Evolutionary conservation across 2,888 invertebrate species (phyloP), one percentile per base, ranked within the genome.

Genomic region (Coelopa pilipes): DNA sequence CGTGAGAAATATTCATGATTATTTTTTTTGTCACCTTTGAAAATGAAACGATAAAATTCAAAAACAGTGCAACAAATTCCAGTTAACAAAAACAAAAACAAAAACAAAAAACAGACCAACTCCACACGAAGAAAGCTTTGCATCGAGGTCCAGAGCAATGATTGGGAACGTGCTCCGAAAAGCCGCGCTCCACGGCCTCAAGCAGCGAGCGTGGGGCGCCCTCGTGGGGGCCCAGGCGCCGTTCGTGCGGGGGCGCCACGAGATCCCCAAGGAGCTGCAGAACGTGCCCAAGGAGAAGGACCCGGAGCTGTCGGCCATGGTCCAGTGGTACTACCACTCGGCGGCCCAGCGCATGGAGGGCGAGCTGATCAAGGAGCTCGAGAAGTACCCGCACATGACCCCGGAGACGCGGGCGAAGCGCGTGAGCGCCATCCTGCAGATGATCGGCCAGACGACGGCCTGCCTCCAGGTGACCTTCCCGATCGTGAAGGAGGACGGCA

Each of bases 391-490:
- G 0, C 80, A 83, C 45, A 77, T 84, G 75, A 79, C 81, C 46
- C 74, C 78, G 0, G 79, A 82, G 12, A 75, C 79, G 34, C 81
- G 82, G 0, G 73, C 80, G 59, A 77, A 82, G 0, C 81, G 87
- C 0, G 86, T 87, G 0, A 73, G 49, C 1, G 84, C 82, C 0
- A 84, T 87, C 46, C 76, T 87, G 3, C 78, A 81, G 60, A 62
- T 86, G 0, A 82, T 87, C 3, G 84, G 86, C 0, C 80, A 77
- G 9, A 81, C 83, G 0, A 78, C 80, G 1, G 79, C 80, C 21
- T 77, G 79, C 7, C 19, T 87, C 9, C 85, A 87, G 76, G 82
- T 87, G 0, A 82, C 73, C 1, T 87, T 87, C 73, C 87, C 87
- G 0, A 82, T 87, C 13, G 74, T 80, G 0, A 81, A 74, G 45